A percentile compares a stretch with the other conserved stretches of the same genome.
Conservation (phyloP, 1,140 invertebrate genomes). For the Coelopa frigida region DNA sequence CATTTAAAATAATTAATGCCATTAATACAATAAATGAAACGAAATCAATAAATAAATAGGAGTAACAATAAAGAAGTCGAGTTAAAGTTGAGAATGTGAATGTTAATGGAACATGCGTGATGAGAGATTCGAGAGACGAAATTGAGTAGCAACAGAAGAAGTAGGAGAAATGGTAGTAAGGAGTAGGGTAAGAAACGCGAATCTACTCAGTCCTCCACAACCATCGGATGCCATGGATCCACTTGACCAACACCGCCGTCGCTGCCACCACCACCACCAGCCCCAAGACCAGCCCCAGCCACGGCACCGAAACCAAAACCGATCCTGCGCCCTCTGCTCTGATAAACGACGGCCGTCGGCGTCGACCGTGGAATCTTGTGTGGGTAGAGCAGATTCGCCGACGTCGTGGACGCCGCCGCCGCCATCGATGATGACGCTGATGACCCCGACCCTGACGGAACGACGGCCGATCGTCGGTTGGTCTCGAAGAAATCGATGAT, state of each 20-base stretch:
- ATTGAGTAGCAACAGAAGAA: too few species aligned
- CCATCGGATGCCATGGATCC: slow-evolving; percentile 38
- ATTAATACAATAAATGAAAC: too few species aligned
- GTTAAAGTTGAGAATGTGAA: too few species aligned
- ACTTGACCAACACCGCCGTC: slow-evolving; percentile 14
- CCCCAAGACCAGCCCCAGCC: slow-evolving; percentile 12
- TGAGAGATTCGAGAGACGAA: too few species aligned
- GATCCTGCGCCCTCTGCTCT: slow-evolving; percentile 32
- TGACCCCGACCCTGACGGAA: background rate
- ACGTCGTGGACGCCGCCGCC: background rate
- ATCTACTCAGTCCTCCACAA: slow-evolving; percentile 23
- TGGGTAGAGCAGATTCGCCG: slow-evolving; percentile 7
- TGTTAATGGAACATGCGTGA: too few species aligned
- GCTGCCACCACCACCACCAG: slow-evolving; percentile 12
- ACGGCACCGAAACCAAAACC: slow-evolving; percentile 28
- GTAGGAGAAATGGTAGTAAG: background rate
- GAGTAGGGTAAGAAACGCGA: too few species aligned
- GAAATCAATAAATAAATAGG: too few species aligned
- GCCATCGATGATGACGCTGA: slow-evolving; percentile 1
- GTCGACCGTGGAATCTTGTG: slow-evolving; percentile 10
- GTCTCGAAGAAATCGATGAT: slow-evolving; percentile 73
- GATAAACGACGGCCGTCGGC: slow-evolving; percentile 14
- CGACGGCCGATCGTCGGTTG: slow-evolving; percentile 19
- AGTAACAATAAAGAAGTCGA: too few species aligned
- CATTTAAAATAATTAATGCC: too few species aligned